phyloP scores from a whole-genome alignment of 2,888 invertebrate genomes.

The Stenurella melanura region DNA sequence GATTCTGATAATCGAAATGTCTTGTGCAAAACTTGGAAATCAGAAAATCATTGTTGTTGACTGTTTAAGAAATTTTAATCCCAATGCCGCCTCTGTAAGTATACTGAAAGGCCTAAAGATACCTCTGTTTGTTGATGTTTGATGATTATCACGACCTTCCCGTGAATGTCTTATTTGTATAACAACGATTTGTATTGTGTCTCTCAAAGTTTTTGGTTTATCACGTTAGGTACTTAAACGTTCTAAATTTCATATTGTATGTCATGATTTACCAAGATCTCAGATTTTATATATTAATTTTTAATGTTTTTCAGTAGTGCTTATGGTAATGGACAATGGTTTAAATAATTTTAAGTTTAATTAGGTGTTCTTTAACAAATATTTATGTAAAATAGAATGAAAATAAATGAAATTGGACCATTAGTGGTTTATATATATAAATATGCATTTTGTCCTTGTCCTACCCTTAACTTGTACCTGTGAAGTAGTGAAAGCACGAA shows the following conservation, averaged over 20 bases:
- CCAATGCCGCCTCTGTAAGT: constrained; percentile 11
- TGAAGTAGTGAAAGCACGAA: no score
- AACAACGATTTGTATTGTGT: constrained; percentile 51
- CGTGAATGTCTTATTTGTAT: constrained; percentile 34
- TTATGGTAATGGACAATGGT: constrained; percentile 72
- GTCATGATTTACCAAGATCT: constrained; percentile 66
- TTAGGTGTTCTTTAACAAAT: constrained; percentile 70
- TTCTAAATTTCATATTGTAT: constrained; percentile 57
- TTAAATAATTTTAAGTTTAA: constrained; percentile 67
- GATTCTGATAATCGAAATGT: no score
- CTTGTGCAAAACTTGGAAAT: no score
- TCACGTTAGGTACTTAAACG: constrained; percentile 68
- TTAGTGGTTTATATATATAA: constrained; percentile 33
- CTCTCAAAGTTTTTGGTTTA: constrained; percentile 51
- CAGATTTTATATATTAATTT: constrained; percentile 66
- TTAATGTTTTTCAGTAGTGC: constrained; percentile 68
- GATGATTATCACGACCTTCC: constrained; percentile 25
- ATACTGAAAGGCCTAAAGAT: constrained; percentile 52
- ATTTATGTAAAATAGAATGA: constrained; percentile 70
- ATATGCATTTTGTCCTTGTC: constrained; percentile 18
- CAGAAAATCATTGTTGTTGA: no score
- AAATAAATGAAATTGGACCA: constrained; percentile 63
- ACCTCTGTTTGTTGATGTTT: constrained; percentile 59
- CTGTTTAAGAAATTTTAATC: not conserved
- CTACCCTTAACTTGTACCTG: not conserved